Evolutionary conservation across 2,113 vertebrate genomes (phyloP).

Genomic region (Mustela nigripes): DNA sequence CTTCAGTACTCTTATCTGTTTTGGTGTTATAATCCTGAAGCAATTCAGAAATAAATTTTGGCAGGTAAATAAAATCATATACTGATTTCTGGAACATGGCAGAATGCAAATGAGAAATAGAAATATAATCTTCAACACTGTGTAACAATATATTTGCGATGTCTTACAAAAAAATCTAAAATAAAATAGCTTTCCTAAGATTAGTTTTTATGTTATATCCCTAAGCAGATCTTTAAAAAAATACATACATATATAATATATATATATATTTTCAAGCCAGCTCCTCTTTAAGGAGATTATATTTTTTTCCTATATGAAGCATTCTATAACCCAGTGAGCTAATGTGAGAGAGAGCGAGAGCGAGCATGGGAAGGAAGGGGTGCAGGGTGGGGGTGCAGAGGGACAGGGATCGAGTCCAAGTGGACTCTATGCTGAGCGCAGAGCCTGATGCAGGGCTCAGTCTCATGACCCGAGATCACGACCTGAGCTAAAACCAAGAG

Average conservation of each 20-base stretch:
- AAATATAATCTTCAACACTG: not conserved
- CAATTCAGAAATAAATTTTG: slow-evolving; percentile 30
- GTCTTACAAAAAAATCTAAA: not conserved
- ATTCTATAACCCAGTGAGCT: not conserved
- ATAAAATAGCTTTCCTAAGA: slow-evolving; percentile 1
- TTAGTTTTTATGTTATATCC: not conserved
- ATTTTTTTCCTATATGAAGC: not conserved
- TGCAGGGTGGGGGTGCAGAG: not conserved
- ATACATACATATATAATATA: not conserved
- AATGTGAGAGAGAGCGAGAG: not conserved
- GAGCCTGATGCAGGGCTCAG: not conserved
- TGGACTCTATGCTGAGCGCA: not conserved
- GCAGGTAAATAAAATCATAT: not conserved
- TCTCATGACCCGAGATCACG: not conserved
- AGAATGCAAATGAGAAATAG: not conserved
- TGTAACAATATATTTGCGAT: not conserved
- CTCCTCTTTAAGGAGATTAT: slow-evolving; percentile 12
- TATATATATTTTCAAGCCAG: not conserved
- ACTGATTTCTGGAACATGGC: not conserved
- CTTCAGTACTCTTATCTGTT: not conserved
- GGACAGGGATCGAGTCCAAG: not conserved
- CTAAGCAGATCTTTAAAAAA: not conserved
- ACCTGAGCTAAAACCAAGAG: not conserved
- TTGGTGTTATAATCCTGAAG: slow-evolving; percentile 4
- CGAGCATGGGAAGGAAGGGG: not conserved